These are phyloP conservation scores for Diabrotica virgifera DNA, from an alignment of 1,140 invertebrate genomes.

Conservation along the genomic window DNA sequence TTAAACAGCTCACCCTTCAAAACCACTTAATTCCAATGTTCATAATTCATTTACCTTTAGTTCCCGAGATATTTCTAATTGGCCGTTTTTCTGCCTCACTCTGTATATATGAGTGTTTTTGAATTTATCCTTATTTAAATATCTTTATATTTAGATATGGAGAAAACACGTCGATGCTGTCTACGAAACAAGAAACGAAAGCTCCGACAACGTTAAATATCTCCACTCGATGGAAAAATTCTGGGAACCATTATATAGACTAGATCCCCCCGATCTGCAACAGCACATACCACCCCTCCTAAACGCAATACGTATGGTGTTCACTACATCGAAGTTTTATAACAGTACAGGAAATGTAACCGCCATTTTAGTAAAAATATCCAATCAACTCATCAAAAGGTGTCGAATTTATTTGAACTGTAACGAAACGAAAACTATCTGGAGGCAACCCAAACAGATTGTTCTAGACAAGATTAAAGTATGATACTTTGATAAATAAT, in stretches of 20 bases:
- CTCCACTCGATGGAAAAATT: slow-evolving; percentile 83
- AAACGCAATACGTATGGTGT: slow-evolving; percentile 76
- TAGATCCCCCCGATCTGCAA: slow-evolving; percentile 67
- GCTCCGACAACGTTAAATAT: slow-evolving; percentile 85
- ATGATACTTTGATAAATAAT: too few species aligned
- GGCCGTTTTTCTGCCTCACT: too few species aligned
- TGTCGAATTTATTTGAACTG: slow-evolving; percentile 70
- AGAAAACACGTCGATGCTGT: slow-evolving; percentile 68
- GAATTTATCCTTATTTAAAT: too few species aligned
- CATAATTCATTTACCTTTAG: too few species aligned
- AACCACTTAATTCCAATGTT: too few species aligned
- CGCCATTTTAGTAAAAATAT: slow-evolving; percentile 74
- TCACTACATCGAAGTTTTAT: slow-evolving; percentile 81
- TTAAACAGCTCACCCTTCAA: too few species aligned
- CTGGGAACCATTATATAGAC: slow-evolving; percentile 78
- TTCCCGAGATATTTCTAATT: too few species aligned
- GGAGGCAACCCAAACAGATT: slow-evolving; percentile 64
- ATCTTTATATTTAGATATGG: slow-evolving; percentile 62
- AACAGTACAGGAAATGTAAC: slow-evolving; percentile 78
- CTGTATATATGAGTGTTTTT: too few species aligned
- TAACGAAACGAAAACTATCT: slow-evolving; percentile 60
- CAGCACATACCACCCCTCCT: slow-evolving; percentile 68
- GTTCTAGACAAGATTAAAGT: slow-evolving; percentile 72
- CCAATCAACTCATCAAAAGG: slow-evolving; percentile 71
- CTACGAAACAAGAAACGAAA: slow-evolving; percentile 74